These are phyloP conservation scores for Asteroscopus sphinx DNA, from an alignment of 2,888 invertebrate species.

Conservation along the genomic window DNA sequence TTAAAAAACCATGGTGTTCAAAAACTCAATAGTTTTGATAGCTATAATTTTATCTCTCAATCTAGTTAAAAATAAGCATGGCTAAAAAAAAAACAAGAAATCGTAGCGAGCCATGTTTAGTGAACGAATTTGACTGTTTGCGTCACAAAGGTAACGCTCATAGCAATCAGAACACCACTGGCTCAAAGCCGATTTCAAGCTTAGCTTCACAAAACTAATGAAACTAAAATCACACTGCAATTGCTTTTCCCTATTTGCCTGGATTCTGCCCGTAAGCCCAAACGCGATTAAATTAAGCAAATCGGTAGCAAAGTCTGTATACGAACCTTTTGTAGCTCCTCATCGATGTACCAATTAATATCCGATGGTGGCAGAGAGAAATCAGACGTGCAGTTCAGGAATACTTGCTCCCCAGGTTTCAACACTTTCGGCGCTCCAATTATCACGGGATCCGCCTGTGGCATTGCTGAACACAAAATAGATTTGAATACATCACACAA, in stretches of 20 bases:
- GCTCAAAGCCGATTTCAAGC: constrained; percentile 12
- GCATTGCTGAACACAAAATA: constrained; percentile 80
- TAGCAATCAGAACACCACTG: constrained; percentile 12
- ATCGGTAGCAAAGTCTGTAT: constrained; percentile 40
- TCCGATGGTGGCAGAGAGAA: constrained; percentile 85
- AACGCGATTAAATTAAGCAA: constrained; percentile 51
- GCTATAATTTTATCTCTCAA: too few relatives aligned
- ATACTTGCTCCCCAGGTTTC: constrained; percentile 84
- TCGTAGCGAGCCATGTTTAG: background rate
- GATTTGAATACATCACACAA: constrained; percentile 72
- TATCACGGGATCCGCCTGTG: constrained; percentile 82
- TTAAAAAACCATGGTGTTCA: too few relatives aligned
- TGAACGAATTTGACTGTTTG: constrained; percentile 9
- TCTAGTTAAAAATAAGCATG: background rate
- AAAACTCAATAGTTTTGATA: too few relatives aligned
- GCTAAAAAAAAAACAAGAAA: background rate
- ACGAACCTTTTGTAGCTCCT: constrained; percentile 84
- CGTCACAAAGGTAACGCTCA: constrained; percentile 5
- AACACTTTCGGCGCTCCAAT: constrained; percentile 81
- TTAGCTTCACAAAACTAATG: constrained; percentile 35
- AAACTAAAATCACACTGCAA: constrained; percentile 53
- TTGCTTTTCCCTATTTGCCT: constrained; percentile 38
- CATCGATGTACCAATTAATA: constrained; percentile 87
- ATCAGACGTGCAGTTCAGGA: constrained; percentile 85
- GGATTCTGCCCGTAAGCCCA: constrained; percentile 42